Percentiles rank a stretch among this genome's conserved stretches.
phyloP scores from a whole-genome alignment of 2,797 vertebrate genomes.

The Numenius phaeopus region DNA sequence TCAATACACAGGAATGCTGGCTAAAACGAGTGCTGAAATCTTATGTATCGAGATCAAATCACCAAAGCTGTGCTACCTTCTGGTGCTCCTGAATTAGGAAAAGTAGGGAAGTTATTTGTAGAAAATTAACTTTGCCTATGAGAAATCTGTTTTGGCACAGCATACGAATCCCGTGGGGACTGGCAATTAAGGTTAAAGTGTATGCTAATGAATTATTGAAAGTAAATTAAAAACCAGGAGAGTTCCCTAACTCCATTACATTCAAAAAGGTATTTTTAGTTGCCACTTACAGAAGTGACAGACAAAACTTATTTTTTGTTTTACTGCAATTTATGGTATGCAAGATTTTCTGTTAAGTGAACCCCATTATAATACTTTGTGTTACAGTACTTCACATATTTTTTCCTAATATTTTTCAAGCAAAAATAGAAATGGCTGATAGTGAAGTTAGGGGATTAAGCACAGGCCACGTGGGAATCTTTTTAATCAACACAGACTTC shows the following conservation, averaged over 20 bases:
- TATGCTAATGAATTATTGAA: slow-evolving; percentile 45
- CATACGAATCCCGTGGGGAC: neutral
- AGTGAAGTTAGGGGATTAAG: neutral
- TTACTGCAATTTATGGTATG: neutral
- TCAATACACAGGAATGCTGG: slow-evolving; percentile 17
- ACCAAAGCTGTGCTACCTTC: slow-evolving; percentile 54
- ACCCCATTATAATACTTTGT: neutral
- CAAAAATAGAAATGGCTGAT: neutral
- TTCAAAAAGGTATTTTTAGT: slow-evolving; percentile 3
- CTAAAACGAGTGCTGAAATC: slow-evolving; percentile 47
- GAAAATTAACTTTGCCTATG: slow-evolving; percentile 62
- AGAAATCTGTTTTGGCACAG: slow-evolving; percentile 53
- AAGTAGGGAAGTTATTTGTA: slow-evolving; percentile 47
- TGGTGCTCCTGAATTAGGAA: slow-evolving; percentile 54
- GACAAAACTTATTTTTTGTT: neutral
- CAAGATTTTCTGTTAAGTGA: neutral
- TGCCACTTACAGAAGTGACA: neutral
- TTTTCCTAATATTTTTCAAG: neutral
- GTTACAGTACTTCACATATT: neutral
- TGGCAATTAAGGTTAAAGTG: slow-evolving; percentile 46
- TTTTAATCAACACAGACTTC: neutral
- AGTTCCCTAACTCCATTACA: neutral
- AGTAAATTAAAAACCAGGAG: slow-evolving; percentile 41
- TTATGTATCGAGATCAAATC: slow-evolving; percentile 45
- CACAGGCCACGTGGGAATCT: neutral